Evolutionary conservation across 2,113 vertebrate genomes (phyloP).

Genomic region (Ancistrus triradiatus): DNA sequence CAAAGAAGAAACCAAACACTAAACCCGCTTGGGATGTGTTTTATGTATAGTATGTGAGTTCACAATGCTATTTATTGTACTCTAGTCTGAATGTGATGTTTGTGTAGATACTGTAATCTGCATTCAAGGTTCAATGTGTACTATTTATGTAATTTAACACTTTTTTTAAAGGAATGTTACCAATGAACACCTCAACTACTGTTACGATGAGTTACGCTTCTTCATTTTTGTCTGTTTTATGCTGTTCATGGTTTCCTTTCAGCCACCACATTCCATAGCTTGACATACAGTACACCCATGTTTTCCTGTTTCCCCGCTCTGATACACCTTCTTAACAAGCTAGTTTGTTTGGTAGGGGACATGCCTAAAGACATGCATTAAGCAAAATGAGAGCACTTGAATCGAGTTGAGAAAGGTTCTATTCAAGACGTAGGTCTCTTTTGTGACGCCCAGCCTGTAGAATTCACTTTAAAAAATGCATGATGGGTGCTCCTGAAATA

Average conservation of each 20-base stretch:
- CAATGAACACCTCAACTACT: conserved; percentile 13
- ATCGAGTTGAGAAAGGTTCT: conserved; percentile 52
- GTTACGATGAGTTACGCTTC: not conserved
- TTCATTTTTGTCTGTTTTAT: not conserved
- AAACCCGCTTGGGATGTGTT: not conserved
- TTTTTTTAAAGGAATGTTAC: conserved; percentile 4
- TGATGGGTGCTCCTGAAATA: not conserved
- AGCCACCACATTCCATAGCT: not conserved
- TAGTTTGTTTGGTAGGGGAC: too few species aligned
- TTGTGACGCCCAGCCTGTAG: conserved; percentile 50
- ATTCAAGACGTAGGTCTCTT: conserved; percentile 46
- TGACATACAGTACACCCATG: too few species aligned
- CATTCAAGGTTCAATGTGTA: not conserved
- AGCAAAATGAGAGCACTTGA: conserved; percentile 47
- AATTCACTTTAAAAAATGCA: not conserved
- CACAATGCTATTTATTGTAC: conserved; percentile 20
- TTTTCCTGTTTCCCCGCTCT: not conserved
- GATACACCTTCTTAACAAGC: not conserved
- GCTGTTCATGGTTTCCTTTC: not conserved
- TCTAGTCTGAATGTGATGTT: not conserved
- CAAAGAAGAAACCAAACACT: too few species aligned
- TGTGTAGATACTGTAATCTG: not conserved
- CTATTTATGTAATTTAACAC: conserved; percentile 42
- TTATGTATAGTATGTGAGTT: not conserved
- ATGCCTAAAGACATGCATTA: conserved; percentile 46